Conservation (phyloP, 1,140 invertebrate species). For the Orchesella cincta region DNA sequence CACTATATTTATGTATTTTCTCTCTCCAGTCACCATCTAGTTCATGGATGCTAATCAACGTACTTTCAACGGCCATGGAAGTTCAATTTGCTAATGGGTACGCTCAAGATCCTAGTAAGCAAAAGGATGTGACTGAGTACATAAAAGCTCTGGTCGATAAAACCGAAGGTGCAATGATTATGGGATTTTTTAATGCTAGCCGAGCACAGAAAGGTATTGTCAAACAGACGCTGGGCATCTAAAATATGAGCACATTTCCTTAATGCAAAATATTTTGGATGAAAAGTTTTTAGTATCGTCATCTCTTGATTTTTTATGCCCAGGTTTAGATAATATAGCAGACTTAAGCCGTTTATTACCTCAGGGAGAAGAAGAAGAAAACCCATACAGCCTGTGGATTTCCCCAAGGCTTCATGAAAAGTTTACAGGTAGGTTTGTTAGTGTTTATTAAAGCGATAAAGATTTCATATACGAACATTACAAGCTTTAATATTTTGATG, state of each 20-base stretch:
- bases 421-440: conserved; percentile 41
- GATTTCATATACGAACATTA: background rate
- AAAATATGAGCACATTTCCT: background rate
- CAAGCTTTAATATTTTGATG: conserved; percentile 26
- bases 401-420: conserved; percentile 39
- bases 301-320: background rate
- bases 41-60: conserved; percentile 46
- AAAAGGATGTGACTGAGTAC: conserved; percentile 35
- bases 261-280: background rate
- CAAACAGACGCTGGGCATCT: too few species aligned
- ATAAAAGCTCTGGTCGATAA: conserved; percentile 37
- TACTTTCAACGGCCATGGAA: conserved; percentile 43
- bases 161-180: conserved; percentile 45
- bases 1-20: background rate
- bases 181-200: conserved; percentile 46
- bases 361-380: conserved; percentile 23
- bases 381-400: conserved; percentile 44
- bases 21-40: conserved; percentile 33
- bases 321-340: conserved; percentile 42
- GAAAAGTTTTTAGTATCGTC: background rate
- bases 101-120: conserved; percentile 31
- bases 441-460: conserved; percentile 29
- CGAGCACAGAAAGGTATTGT: conserved; percentile 44
- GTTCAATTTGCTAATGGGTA: conserved; percentile 36
- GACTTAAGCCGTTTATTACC: conserved; percentile 36